A percentile compares a stretch with the other conserved stretches of the same genome.
Evolutionary conservation across 2,797 vertebrate species (phyloP).

Genomic region (Microctenopoma steveboyesi): DNA sequence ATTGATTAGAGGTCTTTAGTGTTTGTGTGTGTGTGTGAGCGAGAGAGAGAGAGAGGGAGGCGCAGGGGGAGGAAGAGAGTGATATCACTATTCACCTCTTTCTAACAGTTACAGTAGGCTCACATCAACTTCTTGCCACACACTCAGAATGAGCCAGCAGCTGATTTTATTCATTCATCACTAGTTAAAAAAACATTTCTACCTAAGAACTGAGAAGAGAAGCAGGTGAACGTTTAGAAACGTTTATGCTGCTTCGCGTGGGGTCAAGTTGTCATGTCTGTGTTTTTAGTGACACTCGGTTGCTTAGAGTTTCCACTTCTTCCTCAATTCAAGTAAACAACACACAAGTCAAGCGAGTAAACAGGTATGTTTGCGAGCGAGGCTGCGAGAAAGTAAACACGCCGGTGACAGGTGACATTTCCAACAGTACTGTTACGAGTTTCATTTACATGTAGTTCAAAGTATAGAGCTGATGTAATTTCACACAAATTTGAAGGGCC

Average conservation of each 20-base stretch:
- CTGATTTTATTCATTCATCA: too few species aligned
- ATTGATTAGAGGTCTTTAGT: slow-evolving; percentile 82
- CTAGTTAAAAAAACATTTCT: too few species aligned
- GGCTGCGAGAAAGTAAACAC: slow-evolving; percentile 54
- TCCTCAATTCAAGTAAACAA: slow-evolving; percentile 43
- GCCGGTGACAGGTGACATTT: slow-evolving; percentile 71
- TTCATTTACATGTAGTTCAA: slow-evolving; percentile 75
- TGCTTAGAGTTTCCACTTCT: slow-evolving; percentile 22
- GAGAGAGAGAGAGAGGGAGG: slow-evolving; percentile 8
- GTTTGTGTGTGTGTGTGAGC: slow-evolving; percentile 28
- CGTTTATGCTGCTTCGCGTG: background rate
- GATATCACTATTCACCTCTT: slow-evolving; percentile 79
- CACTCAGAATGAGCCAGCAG: background rate
- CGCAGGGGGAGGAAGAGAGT: slow-evolving; percentile 14
- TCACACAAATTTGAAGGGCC: slow-evolving; percentile 69
- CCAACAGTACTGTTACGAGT: slow-evolving; percentile 62
- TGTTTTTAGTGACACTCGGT: slow-evolving; percentile 26
- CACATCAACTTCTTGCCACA: slow-evolving; percentile 31
- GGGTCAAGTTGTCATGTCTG: slow-evolving; percentile 25
- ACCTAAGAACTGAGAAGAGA: background rate
- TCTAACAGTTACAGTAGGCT: slow-evolving; percentile 55
- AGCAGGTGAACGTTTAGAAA: background rate
- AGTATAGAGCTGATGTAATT: slow-evolving; percentile 71
- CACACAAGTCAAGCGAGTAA: slow-evolving; percentile 39
- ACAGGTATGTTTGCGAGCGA: slow-evolving; percentile 22